Percentiles rank a stretch among this genome's conserved stretches.
These are phyloP conservation scores for Dermolepida albohirtum DNA, from an alignment of 2,888 invertebrate genomes.

Conservation along the genomic window DNA sequence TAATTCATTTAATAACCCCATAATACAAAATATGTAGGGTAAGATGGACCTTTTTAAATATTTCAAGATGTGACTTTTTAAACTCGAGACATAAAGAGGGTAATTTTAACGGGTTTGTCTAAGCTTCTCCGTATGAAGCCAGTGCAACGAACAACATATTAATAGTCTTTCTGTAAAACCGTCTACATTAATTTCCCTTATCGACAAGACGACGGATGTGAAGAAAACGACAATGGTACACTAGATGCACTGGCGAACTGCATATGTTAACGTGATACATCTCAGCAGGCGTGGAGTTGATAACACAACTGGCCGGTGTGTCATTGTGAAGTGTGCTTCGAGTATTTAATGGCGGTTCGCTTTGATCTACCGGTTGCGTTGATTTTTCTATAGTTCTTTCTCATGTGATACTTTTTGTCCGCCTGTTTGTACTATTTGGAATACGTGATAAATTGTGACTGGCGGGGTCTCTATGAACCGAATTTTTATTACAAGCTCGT, in stretches of 20 bases:
- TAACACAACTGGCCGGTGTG: conserved; percentile 33
- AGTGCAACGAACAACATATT: conserved; percentile 6
- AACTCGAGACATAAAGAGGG: not conserved
- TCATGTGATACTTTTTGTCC: conserved; percentile 30
- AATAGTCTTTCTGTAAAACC: conserved; percentile 25
- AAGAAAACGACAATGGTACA: conserved; percentile 35
- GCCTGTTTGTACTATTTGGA: conserved; percentile 26
- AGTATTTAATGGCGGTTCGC: conserved; percentile 37
- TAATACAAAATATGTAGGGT: not conserved
- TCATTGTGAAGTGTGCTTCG: conserved; percentile 35
- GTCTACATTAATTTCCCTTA: conserved; percentile 33
- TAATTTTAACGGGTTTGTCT: conserved; percentile 10
- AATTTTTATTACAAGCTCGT: conserved; percentile 17
- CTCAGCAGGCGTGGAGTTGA: conserved; percentile 31
- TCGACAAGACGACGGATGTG: conserved; percentile 29
- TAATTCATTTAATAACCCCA: conserved; percentile 25
- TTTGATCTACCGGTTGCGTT: conserved; percentile 36
- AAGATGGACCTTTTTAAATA: conserved; percentile 2
- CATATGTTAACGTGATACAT: conserved; percentile 36
- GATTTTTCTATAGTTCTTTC: conserved; percentile 28
- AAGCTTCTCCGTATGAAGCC: not conserved
- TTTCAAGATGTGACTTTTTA: not conserved
- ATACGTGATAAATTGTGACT: conserved; percentile 36
- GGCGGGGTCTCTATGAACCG: conserved; percentile 15
- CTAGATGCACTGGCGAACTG: conserved; percentile 19